Base-by-base conservation (phyloP, 2,797 vertebrate species). In the Craterocephalus amniculus region DNA sequence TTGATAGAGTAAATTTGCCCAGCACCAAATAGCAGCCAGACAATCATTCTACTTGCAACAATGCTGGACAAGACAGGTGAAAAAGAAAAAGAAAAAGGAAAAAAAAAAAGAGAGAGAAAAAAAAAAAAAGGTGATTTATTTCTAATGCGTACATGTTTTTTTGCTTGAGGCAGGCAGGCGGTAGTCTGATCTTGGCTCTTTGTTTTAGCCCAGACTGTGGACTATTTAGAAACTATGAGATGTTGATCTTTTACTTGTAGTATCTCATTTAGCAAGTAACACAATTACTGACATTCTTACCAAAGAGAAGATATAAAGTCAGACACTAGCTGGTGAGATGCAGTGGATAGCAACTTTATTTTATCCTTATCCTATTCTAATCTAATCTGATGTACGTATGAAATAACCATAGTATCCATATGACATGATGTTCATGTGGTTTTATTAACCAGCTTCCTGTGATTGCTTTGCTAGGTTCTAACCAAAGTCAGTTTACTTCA, bases 321-420 rank as follows among this genome's bases (percentile, higher is more conserved):
- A 26, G 72, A 58, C 70, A 67, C 20, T 1, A 31, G 24, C 24
- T 75, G 66, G 78, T 69, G 72, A 70, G 40, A 67, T 60, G 54
- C 13, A 57, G 43, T n/a, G 34, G 49, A 61, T 63, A 4, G 12
- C 43, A 35, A 40, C 48, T 54, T 61, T 2, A 14, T 60, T 38
- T 24, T 16, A 51, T 60, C 4, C 27, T 24, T 57, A 43, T 20
- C 38, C 16, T 32, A 14, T 61, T 45, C 43, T 63, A 6, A 35
- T 58, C 11, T 58, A 12, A 36, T 79, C 38, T 48, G 13, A 4
- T 52, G 22, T 29, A 4, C 20, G 12, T 60, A 11, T 34, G 34
- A 69, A 81, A n/a, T n/a, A n/a, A n/a, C n/a, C n/a, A n/a, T n/a
- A n/a, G n/a, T 40, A 26, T 62, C 16, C 48, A 43, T 35, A 43